A percentile compares a stretch with the other conserved stretches of the same genome.
These are phyloP conservation scores for Microctonus aethiopoides DNA, from an alignment of 2,888 invertebrate species.

Conservation along the genomic window DNA sequence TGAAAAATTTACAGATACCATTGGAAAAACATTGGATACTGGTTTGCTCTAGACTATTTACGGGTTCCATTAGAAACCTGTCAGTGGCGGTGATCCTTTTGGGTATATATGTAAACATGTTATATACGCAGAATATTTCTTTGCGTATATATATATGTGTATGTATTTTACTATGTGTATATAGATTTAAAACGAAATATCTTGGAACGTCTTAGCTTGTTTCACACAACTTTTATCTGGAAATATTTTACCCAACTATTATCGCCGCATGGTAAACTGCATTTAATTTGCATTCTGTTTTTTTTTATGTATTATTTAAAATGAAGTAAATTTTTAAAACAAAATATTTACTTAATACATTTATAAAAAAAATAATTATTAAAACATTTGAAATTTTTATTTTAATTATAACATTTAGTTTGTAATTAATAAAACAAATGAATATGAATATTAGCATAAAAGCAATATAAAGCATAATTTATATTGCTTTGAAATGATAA, in stretches of 20 bases:
- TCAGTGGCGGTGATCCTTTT: conserved; percentile 62
- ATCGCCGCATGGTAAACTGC: background rate
- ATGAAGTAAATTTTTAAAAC: no score
- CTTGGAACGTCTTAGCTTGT: background rate
- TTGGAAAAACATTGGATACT: conserved; percentile 66
- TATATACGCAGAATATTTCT: conserved; percentile 4
- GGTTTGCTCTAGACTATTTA: conserved; percentile 59
- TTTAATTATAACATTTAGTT: no score
- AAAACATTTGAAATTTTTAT: no score
- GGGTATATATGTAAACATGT: background rate
- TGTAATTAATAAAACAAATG: no score
- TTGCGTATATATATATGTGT: background rate
- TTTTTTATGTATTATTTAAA: no score
- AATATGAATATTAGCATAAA: no score
- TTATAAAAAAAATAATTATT: no score
- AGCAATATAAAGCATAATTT: no score
- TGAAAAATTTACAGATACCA: conserved; percentile 58
- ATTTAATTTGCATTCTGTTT: background rate
- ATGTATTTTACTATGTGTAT: background rate
- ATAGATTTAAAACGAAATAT: background rate
- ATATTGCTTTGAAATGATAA: no score
- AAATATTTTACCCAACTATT: no score
- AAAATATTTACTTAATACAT: no score
- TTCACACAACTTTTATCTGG: background rate
- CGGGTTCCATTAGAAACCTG: conserved; percentile 67